Percentiles rank a stretch among this genome's conserved stretches.
Evolutionary conservation across 1,140 invertebrate species (phyloP).

Genomic region (Caenorhabditis inopinata): DNA sequence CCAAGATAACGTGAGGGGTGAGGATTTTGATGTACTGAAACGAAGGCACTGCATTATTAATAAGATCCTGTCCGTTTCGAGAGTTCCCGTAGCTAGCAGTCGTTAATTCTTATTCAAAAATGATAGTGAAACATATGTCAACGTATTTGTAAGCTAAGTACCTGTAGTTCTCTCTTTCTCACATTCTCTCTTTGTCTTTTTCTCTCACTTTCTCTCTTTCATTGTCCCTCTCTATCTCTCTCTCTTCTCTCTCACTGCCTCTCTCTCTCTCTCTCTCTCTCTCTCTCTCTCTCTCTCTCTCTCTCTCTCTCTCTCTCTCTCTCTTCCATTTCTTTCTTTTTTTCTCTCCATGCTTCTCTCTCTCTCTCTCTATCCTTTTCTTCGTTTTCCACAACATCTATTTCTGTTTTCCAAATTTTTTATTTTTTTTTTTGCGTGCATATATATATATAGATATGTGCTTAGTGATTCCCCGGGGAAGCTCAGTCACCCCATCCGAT

Average conservation of each 20-base stretch:
- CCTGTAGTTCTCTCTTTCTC: not conserved
- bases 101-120: too few relatives aligned
- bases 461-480: constrained; percentile 3
- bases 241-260: not conserved
- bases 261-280: not conserved
- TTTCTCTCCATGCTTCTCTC: not conserved
- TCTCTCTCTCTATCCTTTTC: not conserved
- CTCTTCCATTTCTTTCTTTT: too few relatives aligned
- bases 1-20: constrained; percentile 63
- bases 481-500: not conserved
- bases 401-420: not conserved
- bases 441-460: constrained; percentile 17
- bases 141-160: not conserved
- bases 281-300: too few relatives aligned
- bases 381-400: not conserved
- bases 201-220: too few relatives aligned
- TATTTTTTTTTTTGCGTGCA: constrained; percentile 29
- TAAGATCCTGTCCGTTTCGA: too few relatives aligned
- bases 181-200: not conserved
- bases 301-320: too few relatives aligned
- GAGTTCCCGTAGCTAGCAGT: too few relatives aligned
- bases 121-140: too few relatives aligned
- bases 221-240: not conserved
- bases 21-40: constrained; percentile 67
- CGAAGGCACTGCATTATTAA: too few relatives aligned